Percentiles rank a stretch among this genome's conserved stretches.
Evolutionary conservation across 2,888 invertebrate species (phyloP).

Genomic region (Brachycybe producta): DNA sequence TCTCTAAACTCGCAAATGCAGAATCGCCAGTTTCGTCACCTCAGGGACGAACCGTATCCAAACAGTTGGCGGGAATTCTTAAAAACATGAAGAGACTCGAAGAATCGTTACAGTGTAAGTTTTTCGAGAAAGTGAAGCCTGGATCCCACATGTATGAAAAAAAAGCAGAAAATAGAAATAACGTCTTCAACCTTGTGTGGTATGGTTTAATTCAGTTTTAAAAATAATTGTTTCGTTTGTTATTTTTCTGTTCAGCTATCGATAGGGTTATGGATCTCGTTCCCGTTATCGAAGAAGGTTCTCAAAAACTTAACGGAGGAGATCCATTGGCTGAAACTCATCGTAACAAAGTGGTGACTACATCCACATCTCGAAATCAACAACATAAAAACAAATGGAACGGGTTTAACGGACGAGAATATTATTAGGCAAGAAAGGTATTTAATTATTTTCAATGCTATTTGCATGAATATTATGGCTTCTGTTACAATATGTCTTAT

Average conservation of each 20-base stretch:
- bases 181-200: not conserved
- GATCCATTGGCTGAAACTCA: not conserved
- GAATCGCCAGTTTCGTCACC: constrained; percentile 24
- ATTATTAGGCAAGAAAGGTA: not conserved
- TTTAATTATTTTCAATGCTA: not conserved
- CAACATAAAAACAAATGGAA: constrained; percentile 1
- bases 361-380: not conserved
- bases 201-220: not conserved
- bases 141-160: too few relatives aligned
- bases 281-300: too few relatives aligned
- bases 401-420: not conserved
- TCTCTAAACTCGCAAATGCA: constrained; percentile 27
- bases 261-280: not conserved
- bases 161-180: too few relatives aligned
- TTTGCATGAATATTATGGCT: not conserved
- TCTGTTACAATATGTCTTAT: not conserved
- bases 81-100: constrained; percentile 41
- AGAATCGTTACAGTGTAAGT: constrained; percentile 39
- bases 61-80: constrained; percentile 40
- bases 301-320: too few relatives aligned
- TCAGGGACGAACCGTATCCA: constrained; percentile 29
- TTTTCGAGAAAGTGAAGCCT: not conserved
- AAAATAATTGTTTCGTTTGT: too few relatives aligned
- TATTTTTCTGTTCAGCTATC: not conserved
- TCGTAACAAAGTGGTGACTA: not conserved